Conservation (phyloP, 1,140 invertebrate genomes). For the Hetaerina americana region DNA sequence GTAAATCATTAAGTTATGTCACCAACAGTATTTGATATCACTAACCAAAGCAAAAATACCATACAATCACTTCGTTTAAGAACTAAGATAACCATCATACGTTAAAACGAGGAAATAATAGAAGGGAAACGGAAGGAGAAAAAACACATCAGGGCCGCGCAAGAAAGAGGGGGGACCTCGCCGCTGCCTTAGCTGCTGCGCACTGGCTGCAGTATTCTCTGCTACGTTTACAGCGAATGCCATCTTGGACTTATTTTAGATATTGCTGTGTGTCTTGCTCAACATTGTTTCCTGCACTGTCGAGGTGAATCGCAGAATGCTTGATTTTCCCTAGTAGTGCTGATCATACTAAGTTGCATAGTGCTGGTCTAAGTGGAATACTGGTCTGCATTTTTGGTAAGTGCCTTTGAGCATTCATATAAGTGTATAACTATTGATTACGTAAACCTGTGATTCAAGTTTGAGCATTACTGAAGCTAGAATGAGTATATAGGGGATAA, state of each 20-base stretch:
- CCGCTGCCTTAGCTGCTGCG: no score
- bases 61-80: no score
- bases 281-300: not conserved
- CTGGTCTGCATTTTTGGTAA: not conserved
- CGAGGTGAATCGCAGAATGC: not conserved
- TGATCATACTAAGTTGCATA: not conserved
- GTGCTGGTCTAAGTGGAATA: not conserved
- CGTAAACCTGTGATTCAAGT: not conserved
- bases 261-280: not conserved
- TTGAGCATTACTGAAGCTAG: no score
- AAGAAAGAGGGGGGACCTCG: not conserved
- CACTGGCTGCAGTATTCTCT: not conserved
- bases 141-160: not conserved
- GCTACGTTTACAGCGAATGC: not conserved
- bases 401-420: no score
- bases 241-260: not conserved
- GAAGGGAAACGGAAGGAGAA: not conserved
- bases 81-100: no score
- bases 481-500: no score
- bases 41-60: no score
- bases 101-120: no score
- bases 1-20: no score
- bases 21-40: no score
- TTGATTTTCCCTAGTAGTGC: not conserved
- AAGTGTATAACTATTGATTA: no score